These are phyloP conservation scores for Vultur gryphus DNA, from an alignment of 2,797 vertebrate genomes.

Conservation along the genomic window DNA sequence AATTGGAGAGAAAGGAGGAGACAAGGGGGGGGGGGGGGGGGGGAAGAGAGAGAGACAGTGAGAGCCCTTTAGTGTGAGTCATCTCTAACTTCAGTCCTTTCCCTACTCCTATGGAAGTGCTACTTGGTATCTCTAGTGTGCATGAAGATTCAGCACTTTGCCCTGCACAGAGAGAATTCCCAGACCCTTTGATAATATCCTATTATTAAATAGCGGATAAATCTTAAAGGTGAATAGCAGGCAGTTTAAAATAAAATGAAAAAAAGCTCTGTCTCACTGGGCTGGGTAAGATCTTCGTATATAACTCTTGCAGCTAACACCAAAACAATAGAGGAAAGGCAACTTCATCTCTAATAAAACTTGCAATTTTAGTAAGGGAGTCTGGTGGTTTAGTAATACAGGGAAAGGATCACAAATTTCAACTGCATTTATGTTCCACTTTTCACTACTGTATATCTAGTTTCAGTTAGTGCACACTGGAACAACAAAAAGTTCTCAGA, in stretches of 20 bases:
- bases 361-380: conserved; percentile 5
- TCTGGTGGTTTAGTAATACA: neutral
- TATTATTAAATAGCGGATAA: neutral
- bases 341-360: neutral
- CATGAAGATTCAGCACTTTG: neutral
- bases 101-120: neutral
- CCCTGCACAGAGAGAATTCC: neutral
- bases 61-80: conserved; percentile 15
- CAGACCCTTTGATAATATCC: neutral
- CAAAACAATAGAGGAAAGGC: neutral
- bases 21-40: neutral
- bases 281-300: fast-evolving
- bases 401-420: neutral
- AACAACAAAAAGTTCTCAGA: neutral
- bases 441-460: conserved; percentile 10
- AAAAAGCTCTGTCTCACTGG: neutral
- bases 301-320: neutral
- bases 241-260: neutral
- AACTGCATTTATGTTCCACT: conserved; percentile 1
- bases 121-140: neutral
- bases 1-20: neutral
- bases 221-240: neutral
- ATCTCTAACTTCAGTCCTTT: conserved; percentile 10
- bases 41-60: neutral
- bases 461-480: neutral